phyloP scores from a whole-genome alignment of 2,797 vertebrate genomes.

The Ambastaia sidthimunki region DNA sequence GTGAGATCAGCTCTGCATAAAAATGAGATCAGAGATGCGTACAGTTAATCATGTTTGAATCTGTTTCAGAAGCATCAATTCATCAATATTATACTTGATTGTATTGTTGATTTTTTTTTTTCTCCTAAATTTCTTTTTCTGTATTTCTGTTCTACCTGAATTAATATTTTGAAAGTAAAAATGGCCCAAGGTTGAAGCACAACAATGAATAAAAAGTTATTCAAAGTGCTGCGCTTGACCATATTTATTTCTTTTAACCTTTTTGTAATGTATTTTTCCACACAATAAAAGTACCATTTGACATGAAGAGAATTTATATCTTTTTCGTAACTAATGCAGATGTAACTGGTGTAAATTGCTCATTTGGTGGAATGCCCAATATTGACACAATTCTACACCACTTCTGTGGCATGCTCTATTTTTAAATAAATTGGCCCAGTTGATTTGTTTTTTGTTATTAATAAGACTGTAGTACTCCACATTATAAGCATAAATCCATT shows the following conservation, averaged over 20 bases:
- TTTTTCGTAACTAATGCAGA: not conserved
- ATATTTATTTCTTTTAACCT: slow-evolving; percentile 66
- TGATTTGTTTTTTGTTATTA: too few relatives aligned
- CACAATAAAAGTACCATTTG: slow-evolving; percentile 35
- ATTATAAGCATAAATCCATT: too few relatives aligned
- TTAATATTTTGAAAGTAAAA: slow-evolving; percentile 72
- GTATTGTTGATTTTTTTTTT: slow-evolving; percentile 67
- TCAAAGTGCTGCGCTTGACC: slow-evolving; percentile 73
- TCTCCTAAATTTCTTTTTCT: slow-evolving; percentile 47
- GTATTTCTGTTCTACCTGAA: slow-evolving; percentile 72
- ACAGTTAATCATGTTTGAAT: slow-evolving; percentile 73
- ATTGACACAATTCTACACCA: too few relatives aligned
- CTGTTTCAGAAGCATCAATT: slow-evolving; percentile 63
- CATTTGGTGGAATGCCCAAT: not conserved
- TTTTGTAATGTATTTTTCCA: slow-evolving; percentile 37
- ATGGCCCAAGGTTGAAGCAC: slow-evolving; percentile 78
- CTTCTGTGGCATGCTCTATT: too few relatives aligned
- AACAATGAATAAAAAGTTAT: slow-evolving; percentile 78
- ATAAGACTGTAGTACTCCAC: too few relatives aligned
- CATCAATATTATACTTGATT: slow-evolving; percentile 68
- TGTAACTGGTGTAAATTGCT: not conserved
- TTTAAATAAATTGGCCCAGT: too few relatives aligned
- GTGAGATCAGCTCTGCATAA: slow-evolving; percentile 49
- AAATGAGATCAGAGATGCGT: slow-evolving; percentile 54
- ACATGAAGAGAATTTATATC: not conserved